Base-by-base conservation (phyloP, 2,113 vertebrate species). In the Psittacula cyanocephala region DNA sequence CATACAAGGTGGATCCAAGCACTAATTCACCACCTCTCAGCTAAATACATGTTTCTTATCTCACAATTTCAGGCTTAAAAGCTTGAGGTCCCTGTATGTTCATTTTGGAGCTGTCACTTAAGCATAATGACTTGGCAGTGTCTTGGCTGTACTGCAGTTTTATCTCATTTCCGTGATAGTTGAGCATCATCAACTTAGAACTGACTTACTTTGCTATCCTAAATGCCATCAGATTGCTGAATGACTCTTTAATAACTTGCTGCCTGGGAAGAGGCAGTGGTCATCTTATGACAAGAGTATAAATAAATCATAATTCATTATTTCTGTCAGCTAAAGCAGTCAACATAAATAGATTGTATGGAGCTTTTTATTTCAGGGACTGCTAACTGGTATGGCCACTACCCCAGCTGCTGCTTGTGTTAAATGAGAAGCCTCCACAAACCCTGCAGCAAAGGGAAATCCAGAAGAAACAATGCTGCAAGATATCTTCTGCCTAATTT, bases 401-500 rank as follows among this genome's bases (percentile, higher is more conserved):
- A 27, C 46, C 49, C 49, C 55, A 63, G 49, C 33, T 80, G 55
- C 50, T 93, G 33, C 16, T 62, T 80, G 60, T 53, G 33, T 68
- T 70, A 62, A 86, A 81, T n/a, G 17, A 81, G 79, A 95, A 91
- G 44, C 25, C 81, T 70, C 39, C 50, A 71, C 33, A 53, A 64
- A 35, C 81, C 89, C 85, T 74, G 33, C 1, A 7, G 75, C 3
- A 0, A 86, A 70, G 53, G 46, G 50, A 79, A 93, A 70, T 37
- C 60, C 72, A 94, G 35, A 65, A 94, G 27, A 84, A 91, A 93
- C 80, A 81, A 68, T 93, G 76, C 86, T 83, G 18, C 39, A 43
- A 91, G 93, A 57, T 55, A 47, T 81, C 81, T 60, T 76, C 81
- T 93, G 68, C 79, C 37, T 90, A 29, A 88, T 96, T 92, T 89